Conservation (phyloP, 2,888 invertebrate genomes). For the Cheilosia soror region DNA sequence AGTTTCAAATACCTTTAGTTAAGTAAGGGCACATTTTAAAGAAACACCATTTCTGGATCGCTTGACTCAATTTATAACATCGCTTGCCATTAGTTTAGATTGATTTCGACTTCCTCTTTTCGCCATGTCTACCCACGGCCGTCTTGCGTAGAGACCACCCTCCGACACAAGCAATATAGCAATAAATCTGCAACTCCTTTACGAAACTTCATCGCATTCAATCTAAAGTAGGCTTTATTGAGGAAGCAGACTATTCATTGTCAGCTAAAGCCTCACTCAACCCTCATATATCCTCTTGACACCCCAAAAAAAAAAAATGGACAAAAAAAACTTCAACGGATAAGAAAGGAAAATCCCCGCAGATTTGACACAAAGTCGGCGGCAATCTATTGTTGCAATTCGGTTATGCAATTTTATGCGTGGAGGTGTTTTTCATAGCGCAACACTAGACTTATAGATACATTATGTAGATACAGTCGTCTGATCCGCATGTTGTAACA, state of each 20-base stretch:
- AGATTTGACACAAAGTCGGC: constrained; percentile 41
- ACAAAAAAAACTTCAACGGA: background rate
- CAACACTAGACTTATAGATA: constrained; percentile 28
- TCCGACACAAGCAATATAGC: background rate
- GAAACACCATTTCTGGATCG: too few relatives aligned
- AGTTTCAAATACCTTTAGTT: too few relatives aligned
- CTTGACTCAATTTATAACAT: too few relatives aligned
- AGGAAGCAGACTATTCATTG: constrained; percentile 23
- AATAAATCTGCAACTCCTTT: background rate
- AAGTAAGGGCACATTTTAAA: too few relatives aligned
- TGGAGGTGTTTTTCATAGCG: constrained; percentile 53
- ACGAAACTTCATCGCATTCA: constrained; percentile 18
- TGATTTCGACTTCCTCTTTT: background rate
- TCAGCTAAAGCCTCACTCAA: constrained; percentile 4
- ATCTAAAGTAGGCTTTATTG: constrained; percentile 48
- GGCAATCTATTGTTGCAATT: constrained; percentile 60
- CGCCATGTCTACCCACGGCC: background rate
- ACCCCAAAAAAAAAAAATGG: constrained; percentile 6
- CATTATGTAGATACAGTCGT: background rate
- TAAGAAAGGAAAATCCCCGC: constrained; percentile 25
- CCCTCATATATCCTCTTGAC: constrained; percentile 34
- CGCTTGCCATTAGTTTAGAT: too few relatives aligned
- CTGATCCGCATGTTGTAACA: constrained; percentile 49
- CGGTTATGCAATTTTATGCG: constrained; percentile 63
- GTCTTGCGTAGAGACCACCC: background rate